Evolutionary conservation across 1,140 invertebrate genomes (phyloP), one percentile per base, ranked within the genome.

Genomic region (Anastrepha ludens): DNA sequence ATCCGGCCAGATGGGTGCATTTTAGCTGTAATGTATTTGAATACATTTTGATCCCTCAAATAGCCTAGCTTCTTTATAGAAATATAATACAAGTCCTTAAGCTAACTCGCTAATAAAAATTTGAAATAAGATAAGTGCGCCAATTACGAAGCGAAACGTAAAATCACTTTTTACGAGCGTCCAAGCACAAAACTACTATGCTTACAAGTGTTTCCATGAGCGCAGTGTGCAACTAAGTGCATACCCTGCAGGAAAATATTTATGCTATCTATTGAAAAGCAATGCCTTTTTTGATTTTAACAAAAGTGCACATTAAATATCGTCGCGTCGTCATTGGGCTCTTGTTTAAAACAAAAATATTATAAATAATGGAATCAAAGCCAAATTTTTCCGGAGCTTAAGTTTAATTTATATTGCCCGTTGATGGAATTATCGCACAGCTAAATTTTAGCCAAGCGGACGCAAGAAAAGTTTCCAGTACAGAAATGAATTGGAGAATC

Each of bases 61-160:
- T 74, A 44, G 44, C 41, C 55, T 17, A 55, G 29, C 9, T 58
- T 55, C 74, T 81, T 81, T 55, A 29, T 55, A n/a, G 9, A 20
- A 81, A 55, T 20, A 13, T 81, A 58, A 50, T 74, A 74, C 13
- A 81, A 81, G 17, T 47, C 74, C n/a, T 81, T 17, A 50, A 81
- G 47, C 74, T 81, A 81, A 81, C 44, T 81, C n/a, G 74, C 74
- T 81, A 81, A 81, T 81, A 81, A 81, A 81, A 55, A 55, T 47
- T 50, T 20, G 50, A 81, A 81, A 81, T 41, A 81, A 55, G 74
- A 81, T 81, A 81, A 81, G 74, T 81, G 47, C 47, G 47, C 29
- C 74, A 81, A 81, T 81, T 81, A 81, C n/a, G 47, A 55, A 50
- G 47, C n/a, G 55, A 81, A 55, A 81, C 74, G 74, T 81, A 47